Evolutionary conservation across 2,113 vertebrate species (phyloP).

Genomic region (Terrapene triunguis): DNA sequence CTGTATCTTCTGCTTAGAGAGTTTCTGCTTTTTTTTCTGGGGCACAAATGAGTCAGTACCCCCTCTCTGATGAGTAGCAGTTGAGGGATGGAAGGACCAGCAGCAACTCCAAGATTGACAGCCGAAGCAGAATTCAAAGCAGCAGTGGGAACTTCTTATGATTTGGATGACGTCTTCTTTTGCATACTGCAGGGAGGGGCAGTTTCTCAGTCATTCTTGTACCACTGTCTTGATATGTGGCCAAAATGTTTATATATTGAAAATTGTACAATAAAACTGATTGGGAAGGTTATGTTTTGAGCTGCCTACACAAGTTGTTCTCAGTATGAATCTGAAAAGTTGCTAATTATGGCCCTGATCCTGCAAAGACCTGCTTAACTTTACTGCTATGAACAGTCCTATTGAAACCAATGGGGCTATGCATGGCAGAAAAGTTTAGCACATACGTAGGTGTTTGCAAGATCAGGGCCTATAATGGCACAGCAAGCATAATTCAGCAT

Average conservation of each 20-base stretch:
- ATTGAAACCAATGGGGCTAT: not conserved
- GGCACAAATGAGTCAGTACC: not conserved
- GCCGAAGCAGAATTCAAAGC: not conserved
- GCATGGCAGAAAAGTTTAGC: not conserved
- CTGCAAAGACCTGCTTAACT: not conserved
- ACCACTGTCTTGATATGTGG: not conserved
- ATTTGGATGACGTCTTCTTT: not conserved
- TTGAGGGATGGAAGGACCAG: not conserved
- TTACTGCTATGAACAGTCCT: not conserved
- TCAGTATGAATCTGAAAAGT: not conserved
- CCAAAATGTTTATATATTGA: not conserved
- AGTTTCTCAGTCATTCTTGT: not conserved
- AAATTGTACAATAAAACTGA: not conserved
- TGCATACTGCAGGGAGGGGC: rapidly evolving
- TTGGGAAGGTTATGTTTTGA: slow-evolving; percentile 3
- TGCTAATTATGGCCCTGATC: not conserved
- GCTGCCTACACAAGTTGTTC: not conserved
- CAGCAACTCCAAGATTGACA: not conserved
- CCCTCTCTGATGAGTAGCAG: not conserved
- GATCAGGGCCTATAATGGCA: not conserved
- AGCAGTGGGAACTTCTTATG: not conserved
- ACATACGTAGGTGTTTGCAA: not conserved
- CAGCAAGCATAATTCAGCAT: not conserved
- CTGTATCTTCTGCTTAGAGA: not conserved
- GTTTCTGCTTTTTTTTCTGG: not conserved